Conservation (phyloP, 2,797 vertebrate genomes). For the Gymnothorax javanicus region DNA sequence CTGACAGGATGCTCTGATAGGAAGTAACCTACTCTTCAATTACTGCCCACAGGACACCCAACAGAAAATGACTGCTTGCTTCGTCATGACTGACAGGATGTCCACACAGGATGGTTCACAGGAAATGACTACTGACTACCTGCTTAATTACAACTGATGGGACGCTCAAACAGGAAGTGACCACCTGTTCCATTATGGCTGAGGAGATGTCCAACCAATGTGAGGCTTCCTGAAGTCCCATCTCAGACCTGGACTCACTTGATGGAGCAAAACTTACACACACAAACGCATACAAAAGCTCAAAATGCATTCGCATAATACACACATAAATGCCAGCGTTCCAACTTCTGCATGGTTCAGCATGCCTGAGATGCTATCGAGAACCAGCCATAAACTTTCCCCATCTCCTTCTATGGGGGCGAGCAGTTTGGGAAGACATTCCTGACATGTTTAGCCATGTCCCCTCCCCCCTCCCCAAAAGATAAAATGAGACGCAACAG, state of each 20-base stretch:
- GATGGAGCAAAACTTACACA: background rate
- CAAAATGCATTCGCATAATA: background rate
- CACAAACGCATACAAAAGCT: background rate
- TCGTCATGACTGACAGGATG: background rate
- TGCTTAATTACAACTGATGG: background rate
- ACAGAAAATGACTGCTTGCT: background rate
- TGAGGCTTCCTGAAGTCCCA: background rate
- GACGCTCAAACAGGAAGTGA: background rate
- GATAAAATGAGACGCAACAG: background rate
- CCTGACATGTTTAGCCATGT: slow-evolving; percentile 69
- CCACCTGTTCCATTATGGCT: background rate
- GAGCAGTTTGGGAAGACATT: slow-evolving; percentile 51
- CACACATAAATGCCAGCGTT: background rate
- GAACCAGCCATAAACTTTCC: slow-evolving; percentile 18
- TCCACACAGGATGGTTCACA: background rate
- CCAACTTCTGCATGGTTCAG: slow-evolving; percentile 57
- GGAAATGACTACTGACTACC: background rate
- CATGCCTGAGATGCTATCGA: slow-evolving; percentile 55
- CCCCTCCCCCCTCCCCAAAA: slow-evolving; percentile 22
- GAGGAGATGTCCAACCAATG: background rate
- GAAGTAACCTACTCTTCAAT: background rate
- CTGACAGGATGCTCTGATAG: background rate
- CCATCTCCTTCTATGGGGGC: slow-evolving; percentile 30
- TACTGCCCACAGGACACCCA: background rate
- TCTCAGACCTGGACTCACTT: background rate